Evolutionary conservation across 2,113 vertebrate genomes (phyloP), one percentile per base, ranked within the genome.

Genomic region (Cyanoramphus novaezelandiae): DNA sequence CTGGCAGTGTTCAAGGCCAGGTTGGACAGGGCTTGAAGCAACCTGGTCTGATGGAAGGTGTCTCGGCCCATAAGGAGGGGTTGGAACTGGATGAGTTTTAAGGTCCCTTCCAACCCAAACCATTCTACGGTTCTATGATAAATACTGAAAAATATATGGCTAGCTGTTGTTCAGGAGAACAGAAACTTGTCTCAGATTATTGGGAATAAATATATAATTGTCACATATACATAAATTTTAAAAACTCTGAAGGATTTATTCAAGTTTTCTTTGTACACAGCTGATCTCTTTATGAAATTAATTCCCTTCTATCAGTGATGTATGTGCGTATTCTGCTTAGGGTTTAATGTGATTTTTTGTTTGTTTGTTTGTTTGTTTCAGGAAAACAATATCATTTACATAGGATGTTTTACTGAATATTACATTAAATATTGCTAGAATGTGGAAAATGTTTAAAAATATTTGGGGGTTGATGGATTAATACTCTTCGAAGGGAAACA

Each of bases 401-500:
- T 94, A 88, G 20, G 55, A 33, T 82, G 47, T 97, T 98, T 98
- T 97, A 96, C 90, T 93, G 84, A 97, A 95, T 94, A 93, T 93
- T 96, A 88, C 92, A 94, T 97, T 97, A 97, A 92, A 97, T 94
- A 96, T 97, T 97, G 78, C 93, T 96, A 97, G 97, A 98, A 97
- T 97, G 93, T 89, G 96, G 81, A 84, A 97, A 96, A 95, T 97
- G 96, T 97, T 97, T 97, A 41, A 96, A 98, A 98, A 97, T 97
- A 98, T 98, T 98, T 98, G 97, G 93, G 82, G 86, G 93, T 95
- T 98, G 98, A 99, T 99, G 98, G 98, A 98, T 99, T 98, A 98
- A 97, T 97, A 97, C 98, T 98, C 98, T 98, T 99, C 96, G 98
- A 98, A 98, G 98, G 98, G 98, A 99, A 99, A 99, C 98, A 99